phyloP scores from a whole-genome alignment of 2,888 invertebrate genomes.

The Lacanobia wlatinum region DNA sequence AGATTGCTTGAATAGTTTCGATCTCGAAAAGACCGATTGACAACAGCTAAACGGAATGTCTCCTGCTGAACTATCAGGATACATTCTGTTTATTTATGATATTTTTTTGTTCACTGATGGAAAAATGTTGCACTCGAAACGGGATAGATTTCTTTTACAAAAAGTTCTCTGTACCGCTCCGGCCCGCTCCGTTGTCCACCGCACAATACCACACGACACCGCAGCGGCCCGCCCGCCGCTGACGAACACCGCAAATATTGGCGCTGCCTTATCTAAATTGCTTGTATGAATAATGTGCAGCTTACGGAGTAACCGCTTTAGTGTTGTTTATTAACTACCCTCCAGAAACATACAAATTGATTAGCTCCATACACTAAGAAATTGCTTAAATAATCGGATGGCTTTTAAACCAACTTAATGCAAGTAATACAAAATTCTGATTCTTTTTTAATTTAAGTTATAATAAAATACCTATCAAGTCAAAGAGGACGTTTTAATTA shows the following conservation, averaged over 20 bases:
- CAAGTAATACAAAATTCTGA: background rate
- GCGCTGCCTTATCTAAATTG: conserved; percentile 65
- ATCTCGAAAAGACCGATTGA: background rate
- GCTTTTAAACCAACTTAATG: background rate
- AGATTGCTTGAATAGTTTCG: background rate
- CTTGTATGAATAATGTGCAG: conserved; percentile 60
- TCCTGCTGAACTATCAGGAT: no score
- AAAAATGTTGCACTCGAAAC: background rate
- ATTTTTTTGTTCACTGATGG: background rate
- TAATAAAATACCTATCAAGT: background rate
- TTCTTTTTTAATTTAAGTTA: background rate
- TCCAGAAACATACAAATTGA: conserved; percentile 34
- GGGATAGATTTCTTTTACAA: background rate
- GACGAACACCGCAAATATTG: conserved; percentile 61
- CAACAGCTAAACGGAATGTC: no score
- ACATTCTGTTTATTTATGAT: background rate
- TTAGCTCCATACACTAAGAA: background rate
- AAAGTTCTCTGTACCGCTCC: background rate
- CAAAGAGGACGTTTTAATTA: background rate
- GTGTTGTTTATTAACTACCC: conserved; percentile 31
- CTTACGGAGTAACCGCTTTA: conserved; percentile 32
- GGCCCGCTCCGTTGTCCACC: background rate
- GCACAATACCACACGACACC: conserved; percentile 1
- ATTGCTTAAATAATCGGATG: background rate
- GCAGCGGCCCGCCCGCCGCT: conserved; percentile 12